A percentile compares a stretch with the other conserved stretches of the same genome.
Evolutionary conservation across 2,113 vertebrate species (phyloP).

Genomic region (Noturus placidus): DNA sequence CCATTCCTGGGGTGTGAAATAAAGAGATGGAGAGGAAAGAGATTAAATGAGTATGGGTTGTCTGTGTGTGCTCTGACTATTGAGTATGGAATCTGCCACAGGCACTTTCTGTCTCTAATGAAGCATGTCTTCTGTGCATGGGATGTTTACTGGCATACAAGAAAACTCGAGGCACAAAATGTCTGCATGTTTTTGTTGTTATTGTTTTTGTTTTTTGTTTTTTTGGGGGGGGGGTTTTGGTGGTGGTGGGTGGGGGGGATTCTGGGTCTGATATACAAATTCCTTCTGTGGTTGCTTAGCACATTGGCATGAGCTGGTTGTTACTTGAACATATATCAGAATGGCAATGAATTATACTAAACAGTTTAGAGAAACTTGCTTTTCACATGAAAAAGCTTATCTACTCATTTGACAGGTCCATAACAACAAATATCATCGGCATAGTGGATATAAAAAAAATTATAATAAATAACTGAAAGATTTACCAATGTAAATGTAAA

Average conservation of each 20-base stretch:
- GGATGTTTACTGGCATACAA: constrained; percentile 44
- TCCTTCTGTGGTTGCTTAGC: neutral
- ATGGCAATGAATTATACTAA: neutral
- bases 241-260: no score
- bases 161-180: constrained; percentile 23
- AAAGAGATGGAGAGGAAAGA: constrained; percentile 14
- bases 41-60: constrained; percentile 59
- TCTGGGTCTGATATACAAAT: neutral
- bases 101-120: constrained; percentile 46
- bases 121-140: constrained; percentile 43
- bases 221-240: no score
- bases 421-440: neutral
- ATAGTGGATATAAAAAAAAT: neutral
- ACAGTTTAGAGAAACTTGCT: constrained; percentile 8
- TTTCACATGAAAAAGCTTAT: constrained; percentile 2
- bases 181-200: constrained; percentile 2
- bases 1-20: constrained; percentile 5
- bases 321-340: neutral
- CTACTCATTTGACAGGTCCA: constrained; percentile 6
- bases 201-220: neutral
- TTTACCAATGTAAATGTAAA: neutral
- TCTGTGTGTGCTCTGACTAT: constrained; percentile 41
- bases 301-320: constrained; percentile 2
- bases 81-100: constrained; percentile 36
- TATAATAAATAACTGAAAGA: neutral